A percentile compares a stretch with the other conserved stretches of the same genome.
Conservation (phyloP, 2,113 vertebrate genomes). For the Natator depressus region DNA sequence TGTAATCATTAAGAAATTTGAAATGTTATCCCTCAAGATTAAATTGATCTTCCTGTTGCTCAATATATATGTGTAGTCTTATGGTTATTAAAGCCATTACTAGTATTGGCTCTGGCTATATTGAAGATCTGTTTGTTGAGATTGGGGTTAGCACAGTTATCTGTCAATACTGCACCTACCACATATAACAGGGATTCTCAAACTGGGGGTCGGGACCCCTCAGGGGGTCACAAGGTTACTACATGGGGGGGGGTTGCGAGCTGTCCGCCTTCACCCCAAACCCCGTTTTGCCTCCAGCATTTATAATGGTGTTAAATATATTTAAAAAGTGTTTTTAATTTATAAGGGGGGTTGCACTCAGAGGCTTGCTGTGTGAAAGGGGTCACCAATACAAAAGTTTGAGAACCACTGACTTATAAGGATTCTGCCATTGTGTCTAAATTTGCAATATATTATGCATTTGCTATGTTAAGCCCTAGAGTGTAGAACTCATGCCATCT, state of each 20-base stretch:
- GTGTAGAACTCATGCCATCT: background rate
- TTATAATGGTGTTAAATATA: too few species aligned
- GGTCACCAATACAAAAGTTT: too few species aligned
- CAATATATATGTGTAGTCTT: background rate
- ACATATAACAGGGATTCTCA: too few species aligned
- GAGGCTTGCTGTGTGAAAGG: too few species aligned
- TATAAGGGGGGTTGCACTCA: too few species aligned
- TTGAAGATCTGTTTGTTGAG: background rate
- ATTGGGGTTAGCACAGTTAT: background rate
- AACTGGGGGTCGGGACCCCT: too few species aligned
- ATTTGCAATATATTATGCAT: background rate
- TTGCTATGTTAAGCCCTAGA: background rate
- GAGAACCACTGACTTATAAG: too few species aligned
- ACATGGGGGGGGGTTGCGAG: too few species aligned
- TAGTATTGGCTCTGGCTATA: background rate
- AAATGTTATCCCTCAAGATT: background rate
- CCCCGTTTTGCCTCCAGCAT: too few species aligned
- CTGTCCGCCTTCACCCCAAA: too few species aligned
- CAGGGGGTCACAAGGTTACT: too few species aligned
- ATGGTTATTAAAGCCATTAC: background rate
- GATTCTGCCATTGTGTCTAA: background rate
- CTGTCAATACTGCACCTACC: background rate
- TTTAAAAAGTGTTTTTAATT: too few species aligned
- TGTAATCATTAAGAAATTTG: rapidly evolving
- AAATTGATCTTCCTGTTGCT: background rate